phyloP scores from a whole-genome alignment of 1,140 invertebrate genomes.

The Drosophila pallidifrons region DNA sequence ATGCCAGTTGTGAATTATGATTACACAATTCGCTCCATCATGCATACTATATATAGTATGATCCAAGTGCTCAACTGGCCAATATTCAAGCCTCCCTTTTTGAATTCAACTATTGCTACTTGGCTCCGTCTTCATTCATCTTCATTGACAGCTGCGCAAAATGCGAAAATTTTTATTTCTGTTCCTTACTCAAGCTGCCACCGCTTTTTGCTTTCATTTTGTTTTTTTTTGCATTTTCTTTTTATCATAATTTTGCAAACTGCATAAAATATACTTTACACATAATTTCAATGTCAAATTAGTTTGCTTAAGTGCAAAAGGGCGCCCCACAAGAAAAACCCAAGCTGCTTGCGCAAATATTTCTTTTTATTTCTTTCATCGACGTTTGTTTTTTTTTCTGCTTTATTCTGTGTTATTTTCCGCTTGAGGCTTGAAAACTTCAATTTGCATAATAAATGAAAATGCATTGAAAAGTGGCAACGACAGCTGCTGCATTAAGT shows the following conservation, averaged over 20 bases:
- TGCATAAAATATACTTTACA: conserved; percentile 49
- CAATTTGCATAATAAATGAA: conserved; percentile 84
- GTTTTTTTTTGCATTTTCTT: conserved; percentile 32
- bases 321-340: conserved; percentile 3
- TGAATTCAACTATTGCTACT: neutral
- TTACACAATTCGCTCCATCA: too few species aligned
- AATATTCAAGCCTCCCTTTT: too few species aligned
- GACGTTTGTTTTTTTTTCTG: conserved; percentile 14
- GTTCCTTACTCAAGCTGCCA: neutral
- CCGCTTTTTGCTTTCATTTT: too few species aligned
- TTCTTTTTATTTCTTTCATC: conserved; percentile 35
- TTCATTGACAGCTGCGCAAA: conserved; percentile 63
- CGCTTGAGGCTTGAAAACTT: conserved; percentile 65
- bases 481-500: conserved; percentile 45
- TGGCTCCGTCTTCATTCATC: conserved; percentile 51
- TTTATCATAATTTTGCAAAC: conserved; percentile 65
- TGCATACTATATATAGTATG: too few species aligned
- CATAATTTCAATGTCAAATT: conserved; percentile 81
- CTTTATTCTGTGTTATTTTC: conserved; percentile 8
- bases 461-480: conserved; percentile 81
- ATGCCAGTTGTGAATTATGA: neutral
- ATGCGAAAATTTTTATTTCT: conserved; percentile 44
- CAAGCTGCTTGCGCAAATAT: conserved; percentile 10
- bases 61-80: neutral
- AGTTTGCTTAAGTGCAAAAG: conserved; percentile 45